These are phyloP conservation scores for Melanaphis sacchari DNA, from an alignment of 1,140 invertebrate genomes.

Conservation along the genomic window DNA sequence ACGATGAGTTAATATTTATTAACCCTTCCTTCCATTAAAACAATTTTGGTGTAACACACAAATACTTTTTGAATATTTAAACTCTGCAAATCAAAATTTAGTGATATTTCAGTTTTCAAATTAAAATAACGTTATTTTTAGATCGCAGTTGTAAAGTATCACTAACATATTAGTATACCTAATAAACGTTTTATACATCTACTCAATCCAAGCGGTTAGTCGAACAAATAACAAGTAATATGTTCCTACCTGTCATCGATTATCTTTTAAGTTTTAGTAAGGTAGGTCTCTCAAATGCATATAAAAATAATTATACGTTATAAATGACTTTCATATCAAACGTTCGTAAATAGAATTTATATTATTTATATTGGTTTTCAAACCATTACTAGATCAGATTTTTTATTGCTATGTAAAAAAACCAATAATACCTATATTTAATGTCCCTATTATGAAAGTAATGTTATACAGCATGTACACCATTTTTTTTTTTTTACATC, in stretches of 20 bases:
- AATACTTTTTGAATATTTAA: too few species aligned
- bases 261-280: background rate
- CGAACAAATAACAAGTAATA: background rate
- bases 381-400: conserved; percentile 12
- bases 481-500: background rate
- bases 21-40: too few species aligned
- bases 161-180: too few species aligned
- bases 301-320: background rate
- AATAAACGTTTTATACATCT: too few species aligned
- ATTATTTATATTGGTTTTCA: background rate
- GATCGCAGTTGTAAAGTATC: too few species aligned
- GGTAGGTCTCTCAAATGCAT: background rate
- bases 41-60: too few species aligned
- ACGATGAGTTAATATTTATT: too few species aligned
- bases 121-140: too few species aligned
- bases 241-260: background rate
- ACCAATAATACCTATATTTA: conserved; percentile 20
- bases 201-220: too few species aligned
- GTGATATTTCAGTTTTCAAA: too few species aligned
- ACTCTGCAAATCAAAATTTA: too few species aligned
- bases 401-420: conserved; percentile 5
- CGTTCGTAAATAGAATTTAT: background rate
- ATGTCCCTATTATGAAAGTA: conserved; percentile 26
- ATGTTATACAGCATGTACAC: background rate
- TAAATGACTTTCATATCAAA: background rate